Base-by-base conservation (phyloP, 2,888 invertebrate species). In the Pandemis corylana region DNA sequence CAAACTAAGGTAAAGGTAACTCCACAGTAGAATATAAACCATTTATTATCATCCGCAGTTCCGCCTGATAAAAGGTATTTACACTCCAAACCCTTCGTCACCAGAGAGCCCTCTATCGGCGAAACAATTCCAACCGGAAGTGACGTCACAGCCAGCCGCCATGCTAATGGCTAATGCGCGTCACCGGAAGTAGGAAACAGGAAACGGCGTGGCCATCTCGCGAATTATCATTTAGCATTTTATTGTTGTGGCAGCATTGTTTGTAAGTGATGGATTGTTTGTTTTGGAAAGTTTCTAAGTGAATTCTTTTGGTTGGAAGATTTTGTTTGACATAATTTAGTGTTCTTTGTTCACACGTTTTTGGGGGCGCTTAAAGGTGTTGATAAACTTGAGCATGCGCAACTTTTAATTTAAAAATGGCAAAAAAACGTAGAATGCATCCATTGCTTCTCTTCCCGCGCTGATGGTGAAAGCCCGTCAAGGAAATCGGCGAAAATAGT, bases 81-180 rank as follows among this genome's bases (percentile, higher is more conserved):
- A 66, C 67, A 20, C 65, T 59, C 67, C 41, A 67, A 67, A 67
- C 67, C 67, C 67, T 67, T 67, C 67, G 51, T 67, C 67, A 53
- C 49, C 51, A 66, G 66, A 66, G 66, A 36, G 61, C 64, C 51
- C 68, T 71, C 71, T 53, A 67, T 71, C 49, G 68, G 44, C 70
- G 42, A 66, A 72, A 71, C 76, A 76, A 66, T 76, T 75, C 68
- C 69, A 77, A 72, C 81, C 89, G 90, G 91, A 89, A 79, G 87
- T 91, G 90, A 91, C 91, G 91, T 91, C 90, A 90, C 81, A 84
- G 81, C 79, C 86, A 84, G 88, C 86, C 85, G 88, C 88, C 89
- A 88, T 90, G 89, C 91, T 94, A 93, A 94, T 94, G 93, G 93
- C 89, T 89, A 90, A 92, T 91, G 93, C 92, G 89, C 93, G 94